Evolutionary conservation across 2,113 vertebrate species (phyloP).

Genomic region (Girardinichthys multiradiatus): DNA sequence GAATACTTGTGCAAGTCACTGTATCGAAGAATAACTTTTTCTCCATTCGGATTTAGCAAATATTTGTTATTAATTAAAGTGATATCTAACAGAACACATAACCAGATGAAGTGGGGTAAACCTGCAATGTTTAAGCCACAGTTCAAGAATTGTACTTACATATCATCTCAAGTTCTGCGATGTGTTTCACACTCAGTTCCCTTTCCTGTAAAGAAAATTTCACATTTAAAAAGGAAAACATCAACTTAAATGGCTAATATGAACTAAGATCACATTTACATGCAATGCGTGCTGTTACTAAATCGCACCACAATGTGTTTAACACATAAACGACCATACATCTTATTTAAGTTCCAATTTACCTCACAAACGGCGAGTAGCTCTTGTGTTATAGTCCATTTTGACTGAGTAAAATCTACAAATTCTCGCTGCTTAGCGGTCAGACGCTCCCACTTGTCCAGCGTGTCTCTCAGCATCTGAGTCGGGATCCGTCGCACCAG

Average conservation of each 20-base stretch:
- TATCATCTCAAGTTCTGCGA: conserved; percentile 86
- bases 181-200: conserved; percentile 75
- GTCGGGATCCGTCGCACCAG: conserved; percentile 82
- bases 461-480: conserved; percentile 62
- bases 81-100: too few relatives aligned
- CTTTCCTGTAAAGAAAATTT: conserved; percentile 77
- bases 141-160: conserved; percentile 79
- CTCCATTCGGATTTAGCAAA: too few relatives aligned
- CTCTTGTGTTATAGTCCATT: conserved; percentile 77
- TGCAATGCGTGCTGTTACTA: neutral
- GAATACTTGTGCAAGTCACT: too few relatives aligned
- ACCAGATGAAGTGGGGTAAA: too few relatives aligned
- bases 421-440: conserved; percentile 73
- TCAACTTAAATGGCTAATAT: neutral
- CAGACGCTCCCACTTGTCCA: conserved; percentile 86
- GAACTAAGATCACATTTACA: neutral
- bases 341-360: neutral
- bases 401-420: conserved; percentile 78
- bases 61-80: too few relatives aligned
- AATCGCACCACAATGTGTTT: neutral
- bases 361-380: conserved; percentile 85
- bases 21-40: too few relatives aligned
- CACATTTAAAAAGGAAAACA: neutral
- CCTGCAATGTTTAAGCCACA: too few relatives aligned
- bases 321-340: neutral